Evolutionary conservation across 1,140 invertebrate species (phyloP).

Genomic region (Aphaenogaster floridana): DNA sequence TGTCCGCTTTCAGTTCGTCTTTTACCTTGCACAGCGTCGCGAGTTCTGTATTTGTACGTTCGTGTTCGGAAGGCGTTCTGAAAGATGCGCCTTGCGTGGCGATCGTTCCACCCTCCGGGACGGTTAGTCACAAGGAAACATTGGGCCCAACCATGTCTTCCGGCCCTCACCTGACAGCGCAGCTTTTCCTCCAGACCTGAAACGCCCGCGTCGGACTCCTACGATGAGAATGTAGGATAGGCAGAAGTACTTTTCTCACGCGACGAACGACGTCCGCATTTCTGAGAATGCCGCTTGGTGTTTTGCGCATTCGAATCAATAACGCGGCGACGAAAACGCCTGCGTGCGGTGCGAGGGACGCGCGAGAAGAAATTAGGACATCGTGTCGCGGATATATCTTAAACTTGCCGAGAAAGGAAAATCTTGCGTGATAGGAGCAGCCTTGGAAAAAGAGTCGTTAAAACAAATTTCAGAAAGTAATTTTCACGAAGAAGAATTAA

Average conservation of each 20-base stretch:
- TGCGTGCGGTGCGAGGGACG: constrained; percentile 65
- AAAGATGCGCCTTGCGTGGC: constrained; percentile 61
- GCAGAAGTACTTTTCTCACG: not conserved
- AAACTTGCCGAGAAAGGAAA: not conserved
- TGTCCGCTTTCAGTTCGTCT: not conserved
- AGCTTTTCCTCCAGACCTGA: constrained; percentile 32
- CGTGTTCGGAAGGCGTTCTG: constrained; percentile 79
- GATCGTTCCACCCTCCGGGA: constrained; percentile 73
- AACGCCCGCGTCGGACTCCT: not conserved
- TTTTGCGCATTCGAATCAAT: constrained; percentile 86
- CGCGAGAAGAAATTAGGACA: constrained; percentile 28
- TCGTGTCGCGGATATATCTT: not conserved
- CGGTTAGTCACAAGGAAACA: constrained; percentile 81
- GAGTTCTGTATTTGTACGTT: constrained; percentile 84
- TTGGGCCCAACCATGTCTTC: constrained; percentile 77
- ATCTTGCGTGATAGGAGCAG: not conserved
- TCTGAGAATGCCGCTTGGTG: constrained; percentile 27
- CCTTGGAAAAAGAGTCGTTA: not conserved
- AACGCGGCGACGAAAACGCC: constrained; percentile 73
- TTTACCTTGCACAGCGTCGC: constrained; percentile 85
- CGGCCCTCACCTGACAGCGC: not conserved
- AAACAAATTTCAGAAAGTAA: not conserved
- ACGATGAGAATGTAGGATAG: not conserved
- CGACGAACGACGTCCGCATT: constrained; percentile 55
- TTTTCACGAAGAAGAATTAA: not conserved